Evolutionary conservation across 35 echinoderm and acorn worm species (phyloP), one percentile per base, ranked within the genome.

Genomic region (Ptychodera flava): DNA sequence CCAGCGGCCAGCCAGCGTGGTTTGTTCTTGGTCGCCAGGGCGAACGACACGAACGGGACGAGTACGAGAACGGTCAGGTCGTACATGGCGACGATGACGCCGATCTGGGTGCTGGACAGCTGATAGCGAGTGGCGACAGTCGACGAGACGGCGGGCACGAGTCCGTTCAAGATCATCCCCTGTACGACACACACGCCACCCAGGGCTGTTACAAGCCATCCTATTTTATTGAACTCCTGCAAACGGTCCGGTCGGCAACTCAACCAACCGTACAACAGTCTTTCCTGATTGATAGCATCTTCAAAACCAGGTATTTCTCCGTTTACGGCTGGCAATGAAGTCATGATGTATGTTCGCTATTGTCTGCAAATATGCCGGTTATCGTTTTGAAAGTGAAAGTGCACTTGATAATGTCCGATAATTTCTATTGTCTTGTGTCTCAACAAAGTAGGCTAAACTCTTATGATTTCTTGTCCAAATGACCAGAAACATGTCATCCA

Each of bases 91-190:
- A 88, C 94, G 78, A 97, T 90, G 33, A 90, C 80, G 22, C 94
- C 94, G 27, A 77, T 87, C 31, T 88, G 86, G 30, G 90, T 77
- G 53, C 94, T 97, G 79, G 91, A 78, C 16, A 97, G 85, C 77
- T 92, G 82, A 84, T 92, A 97, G 30, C 94, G 88, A 80, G 88
- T 82, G 32, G 92, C 94, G 37, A 97, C 84, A 0, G 94, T 92
- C n/a, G 94, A 92, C 35, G 90, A 87, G 34, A 83, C 81, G 27
- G 90, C 86, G 36, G 83, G 82, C 32, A 91, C 85, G 28, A 93
- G 88, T 22, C 94, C 94, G 36, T n/a, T n/a, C 80, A 92, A 85
- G 31, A 91, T 90, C 88, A 97, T 97, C 36, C 91, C 89, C 78
- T 97, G 94, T 1, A 83, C 84, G 29, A 90, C 77, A 6, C 36